A percentile compares a stretch with the other conserved stretches of the same genome.
Evolutionary conservation across 1,140 invertebrate species (phyloP).

Genomic region (Pseudomyrmex dendroicus): DNA sequence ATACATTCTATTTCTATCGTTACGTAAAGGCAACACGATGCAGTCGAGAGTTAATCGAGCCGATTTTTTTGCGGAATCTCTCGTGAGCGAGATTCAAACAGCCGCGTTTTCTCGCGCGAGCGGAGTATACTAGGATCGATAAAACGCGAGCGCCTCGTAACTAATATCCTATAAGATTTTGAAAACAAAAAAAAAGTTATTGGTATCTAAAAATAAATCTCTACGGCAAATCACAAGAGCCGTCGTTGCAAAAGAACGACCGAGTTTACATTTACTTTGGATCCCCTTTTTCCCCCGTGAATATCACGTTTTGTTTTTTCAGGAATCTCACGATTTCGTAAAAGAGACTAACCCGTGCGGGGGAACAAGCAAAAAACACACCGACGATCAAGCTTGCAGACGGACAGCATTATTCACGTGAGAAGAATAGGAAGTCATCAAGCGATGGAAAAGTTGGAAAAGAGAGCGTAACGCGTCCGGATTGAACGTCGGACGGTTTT

Average conservation of each 20-base stretch:
- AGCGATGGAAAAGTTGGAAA: background rate
- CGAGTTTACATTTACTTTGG: too few relatives aligned
- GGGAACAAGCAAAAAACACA: background rate
- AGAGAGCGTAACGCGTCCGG: constrained; percentile 4
- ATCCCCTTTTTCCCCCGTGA: too few relatives aligned
- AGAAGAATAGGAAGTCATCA: constrained; percentile 10
- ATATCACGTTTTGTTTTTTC: too few relatives aligned
- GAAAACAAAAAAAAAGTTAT: constrained; percentile 55
- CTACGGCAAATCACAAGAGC: constrained; percentile 56
- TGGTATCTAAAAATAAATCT: constrained; percentile 71
- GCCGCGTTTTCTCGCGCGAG: constrained; percentile 57
- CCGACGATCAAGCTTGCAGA: background rate
- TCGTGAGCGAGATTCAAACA: constrained; percentile 15
- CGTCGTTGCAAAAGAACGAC: constrained; percentile 59
- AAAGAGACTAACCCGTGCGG: background rate
- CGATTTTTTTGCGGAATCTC: constrained; percentile 10
- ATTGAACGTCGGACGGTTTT: constrained; percentile 29
- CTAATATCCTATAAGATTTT: constrained; percentile 70
- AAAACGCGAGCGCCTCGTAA: constrained; percentile 65
- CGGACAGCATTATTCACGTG: background rate
- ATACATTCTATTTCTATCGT: constrained; percentile 13
- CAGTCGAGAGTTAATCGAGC: constrained; percentile 35
- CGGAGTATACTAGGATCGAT: constrained; percentile 57
- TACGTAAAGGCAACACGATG: constrained; percentile 20
- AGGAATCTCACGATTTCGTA: background rate